Conservation (phyloP, 2,797 vertebrate species). For the Loris lydekkerianus region DNA sequence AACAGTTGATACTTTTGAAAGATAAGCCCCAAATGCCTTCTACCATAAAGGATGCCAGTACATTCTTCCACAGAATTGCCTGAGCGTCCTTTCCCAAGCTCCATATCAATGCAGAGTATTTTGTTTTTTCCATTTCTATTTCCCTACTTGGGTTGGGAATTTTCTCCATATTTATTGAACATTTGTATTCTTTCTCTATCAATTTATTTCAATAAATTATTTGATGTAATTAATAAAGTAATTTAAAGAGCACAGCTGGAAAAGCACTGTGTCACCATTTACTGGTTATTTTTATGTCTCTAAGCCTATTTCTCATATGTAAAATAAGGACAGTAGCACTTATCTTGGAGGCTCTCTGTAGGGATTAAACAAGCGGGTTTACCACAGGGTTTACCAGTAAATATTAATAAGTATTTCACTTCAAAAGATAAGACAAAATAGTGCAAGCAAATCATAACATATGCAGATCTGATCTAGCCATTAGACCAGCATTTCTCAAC, state of each 20-base stretch:
- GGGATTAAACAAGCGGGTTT: not conserved
- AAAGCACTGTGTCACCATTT: too few relatives aligned
- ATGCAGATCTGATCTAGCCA: not conserved
- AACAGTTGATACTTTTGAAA: not conserved
- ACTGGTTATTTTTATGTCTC: not conserved
- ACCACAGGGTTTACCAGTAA: not conserved
- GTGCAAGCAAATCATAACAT: not conserved
- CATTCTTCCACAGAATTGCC: not conserved
- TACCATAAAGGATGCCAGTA: not conserved
- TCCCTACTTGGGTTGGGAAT: not conserved
- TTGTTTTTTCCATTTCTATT: not conserved
- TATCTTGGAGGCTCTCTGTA: not conserved
- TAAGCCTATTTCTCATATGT: not conserved
- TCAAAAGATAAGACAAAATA: slow-evolving; percentile 13
- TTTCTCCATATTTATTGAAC: not conserved
- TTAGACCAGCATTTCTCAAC: not conserved
- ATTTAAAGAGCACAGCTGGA: not conserved
- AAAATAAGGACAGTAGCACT: not conserved
- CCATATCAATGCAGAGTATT: not conserved
- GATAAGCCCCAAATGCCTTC: not conserved
- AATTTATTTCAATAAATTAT: not conserved
- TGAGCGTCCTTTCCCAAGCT: not conserved
- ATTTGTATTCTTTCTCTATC: not conserved
- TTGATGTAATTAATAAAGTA: not conserved
- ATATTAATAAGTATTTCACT: slow-evolving; percentile 2